Evolutionary conservation across 2,113 vertebrate species (phyloP), one percentile per base, ranked within the genome.

Genomic region (Quiscalus mexicanus): DNA sequence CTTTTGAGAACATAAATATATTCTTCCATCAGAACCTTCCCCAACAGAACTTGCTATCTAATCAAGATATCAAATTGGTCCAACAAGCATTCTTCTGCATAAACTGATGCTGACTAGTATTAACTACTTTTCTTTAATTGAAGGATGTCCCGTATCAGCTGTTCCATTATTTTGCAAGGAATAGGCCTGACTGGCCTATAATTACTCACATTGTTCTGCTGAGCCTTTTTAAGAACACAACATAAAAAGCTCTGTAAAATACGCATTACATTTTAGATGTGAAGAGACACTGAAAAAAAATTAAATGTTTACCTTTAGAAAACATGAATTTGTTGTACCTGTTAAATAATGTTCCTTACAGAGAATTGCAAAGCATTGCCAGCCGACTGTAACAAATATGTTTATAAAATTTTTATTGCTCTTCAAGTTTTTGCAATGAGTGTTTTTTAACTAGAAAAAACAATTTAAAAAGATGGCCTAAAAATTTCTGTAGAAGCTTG

Each of bases 351-450:
- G 4, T 35, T 80, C 20, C 15, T 52, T 39, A 87, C 3, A 64
- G 10, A 64, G 6, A 45, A 68, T 6, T 53, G 47, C 35, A 84
- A 89, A 73, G 49, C 30, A 42, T 4, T 71, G 24, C 15, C 20
- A 30, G 25, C 11, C 33, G 35, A 62, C 22, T 47, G 22, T 35
- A 81, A 68, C n/a, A 67, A 59, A 49, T 19, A 24, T 4, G 44
- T 74, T 73, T 56, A 39, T 30, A 52, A 77, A 71, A 41, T 27
- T 7, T 5, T 15, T 55, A 64, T 4, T 65, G 27, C 55, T 39
- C 14, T 50, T 23, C 0, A 1, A 17, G 11, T 6, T 49, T 77
- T 62, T 33, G 27, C 15, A 44, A 22, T 2, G 0, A 25, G 6
- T 37, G 15, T 19, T 82, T 65, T 55, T 22, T 27, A 68, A 44